A percentile compares a stretch with the other conserved stretches of the same genome.
These are phyloP conservation scores for Amblyjoppa fuscipennis DNA, from an alignment of 2,888 invertebrate species.

Conservation along the genomic window DNA sequence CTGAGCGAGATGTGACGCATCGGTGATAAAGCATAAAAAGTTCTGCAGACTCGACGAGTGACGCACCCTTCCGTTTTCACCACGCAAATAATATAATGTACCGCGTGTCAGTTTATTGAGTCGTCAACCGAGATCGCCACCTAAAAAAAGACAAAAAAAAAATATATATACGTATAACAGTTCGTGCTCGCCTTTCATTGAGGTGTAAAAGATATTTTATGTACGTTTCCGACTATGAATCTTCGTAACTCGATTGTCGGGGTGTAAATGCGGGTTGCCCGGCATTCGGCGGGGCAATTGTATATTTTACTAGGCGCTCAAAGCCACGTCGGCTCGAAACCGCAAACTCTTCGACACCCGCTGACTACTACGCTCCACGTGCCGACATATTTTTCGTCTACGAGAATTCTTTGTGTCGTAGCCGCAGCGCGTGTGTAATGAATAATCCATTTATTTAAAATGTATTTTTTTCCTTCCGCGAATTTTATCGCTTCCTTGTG, in stretches of 20 bases:
- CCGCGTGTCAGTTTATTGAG: conserved; percentile 34
- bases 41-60: conserved; percentile 32
- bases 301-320: conserved; percentile 41
- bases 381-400: conserved; percentile 17
- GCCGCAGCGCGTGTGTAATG: not conserved
- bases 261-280: not conserved
- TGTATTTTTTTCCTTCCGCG: not conserved
- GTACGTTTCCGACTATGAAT: conserved; percentile 3
- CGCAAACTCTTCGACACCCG: conserved; percentile 52
- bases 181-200: not conserved
- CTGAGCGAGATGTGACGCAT: conserved; percentile 44
- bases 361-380: conserved; percentile 18
- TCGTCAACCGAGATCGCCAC: not conserved
- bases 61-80: conserved; percentile 59
- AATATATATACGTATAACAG: not conserved
- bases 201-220: not conserved
- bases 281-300: not conserved
- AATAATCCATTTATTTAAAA: conserved; percentile 11
- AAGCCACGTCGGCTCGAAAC: conserved; percentile 48
- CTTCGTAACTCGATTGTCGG: conserved; percentile 7
- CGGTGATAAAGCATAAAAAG: conserved; percentile 57
- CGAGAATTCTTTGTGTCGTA: conserved; percentile 5
- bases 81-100: conserved; percentile 31
- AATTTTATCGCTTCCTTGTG: not conserved
- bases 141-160: not conserved